phyloP scores from a whole-genome alignment of 2,797 vertebrate genomes.

The Rhynchonycteris naso region DNA sequence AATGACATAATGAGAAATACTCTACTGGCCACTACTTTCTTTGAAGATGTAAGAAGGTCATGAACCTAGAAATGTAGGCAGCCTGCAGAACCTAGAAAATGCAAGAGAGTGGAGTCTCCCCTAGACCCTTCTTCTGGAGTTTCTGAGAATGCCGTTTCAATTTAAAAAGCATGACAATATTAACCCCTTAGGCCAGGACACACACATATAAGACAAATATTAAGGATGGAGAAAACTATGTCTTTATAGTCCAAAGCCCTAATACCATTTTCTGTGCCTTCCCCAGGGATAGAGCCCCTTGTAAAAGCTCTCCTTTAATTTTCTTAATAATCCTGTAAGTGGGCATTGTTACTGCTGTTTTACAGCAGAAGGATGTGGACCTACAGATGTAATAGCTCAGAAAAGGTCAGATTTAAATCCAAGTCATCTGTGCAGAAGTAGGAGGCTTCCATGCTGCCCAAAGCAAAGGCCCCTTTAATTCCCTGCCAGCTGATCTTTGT shows the following conservation, averaged over 20 bases:
- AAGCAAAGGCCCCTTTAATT: background rate
- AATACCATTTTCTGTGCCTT: background rate
- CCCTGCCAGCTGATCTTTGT: background rate
- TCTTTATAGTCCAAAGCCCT: background rate
- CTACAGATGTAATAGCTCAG: background rate
- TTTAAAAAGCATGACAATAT: background rate
- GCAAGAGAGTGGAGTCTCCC: background rate
- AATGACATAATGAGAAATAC: background rate
- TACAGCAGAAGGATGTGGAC: background rate
- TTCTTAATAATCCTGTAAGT: background rate
- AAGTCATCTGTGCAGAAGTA: background rate
- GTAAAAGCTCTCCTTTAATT: background rate
- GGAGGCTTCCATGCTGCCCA: no score
- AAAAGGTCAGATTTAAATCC: background rate
- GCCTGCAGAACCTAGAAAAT: background rate
- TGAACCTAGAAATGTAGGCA: background rate
- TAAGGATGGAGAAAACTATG: accelerated
- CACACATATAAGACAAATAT: background rate
- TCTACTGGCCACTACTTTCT: background rate
- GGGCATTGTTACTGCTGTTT: background rate
- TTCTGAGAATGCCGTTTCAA: background rate
- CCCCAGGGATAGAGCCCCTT: background rate
- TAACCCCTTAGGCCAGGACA: background rate
- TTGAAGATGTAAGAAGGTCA: background rate
- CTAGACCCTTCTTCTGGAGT: background rate